Evolutionary conservation across 2,113 vertebrate species (phyloP).

Genomic region (Protobothrops flavoviridis): DNA sequence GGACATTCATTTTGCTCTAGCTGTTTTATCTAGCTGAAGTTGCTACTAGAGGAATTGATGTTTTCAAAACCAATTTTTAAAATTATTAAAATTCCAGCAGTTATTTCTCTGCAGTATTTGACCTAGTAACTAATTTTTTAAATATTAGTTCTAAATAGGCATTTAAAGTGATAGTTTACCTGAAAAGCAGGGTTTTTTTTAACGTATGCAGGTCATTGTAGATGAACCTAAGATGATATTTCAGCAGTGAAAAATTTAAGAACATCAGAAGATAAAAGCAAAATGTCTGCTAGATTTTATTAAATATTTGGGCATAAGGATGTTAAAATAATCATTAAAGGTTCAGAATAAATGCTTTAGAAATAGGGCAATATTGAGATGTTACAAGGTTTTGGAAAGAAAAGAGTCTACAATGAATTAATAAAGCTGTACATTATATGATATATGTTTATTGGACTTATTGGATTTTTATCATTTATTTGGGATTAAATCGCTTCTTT

Average conservation of each 20-base stretch:
- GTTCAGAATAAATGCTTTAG: not conserved
- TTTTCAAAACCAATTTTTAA: not conserved
- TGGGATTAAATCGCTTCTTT: not conserved
- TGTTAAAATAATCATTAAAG: not conserved
- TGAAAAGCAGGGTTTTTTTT: not conserved
- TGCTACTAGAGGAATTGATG: not conserved
- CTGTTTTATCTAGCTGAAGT: not conserved
- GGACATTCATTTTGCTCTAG: not conserved
- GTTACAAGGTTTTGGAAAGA: not conserved
- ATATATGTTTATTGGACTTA: not conserved
- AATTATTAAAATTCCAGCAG: not conserved
- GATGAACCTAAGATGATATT: not conserved
- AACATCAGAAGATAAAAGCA: not conserved
- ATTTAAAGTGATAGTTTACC: not conserved
- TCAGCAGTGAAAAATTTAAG: not conserved
- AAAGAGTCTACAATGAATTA: not conserved
- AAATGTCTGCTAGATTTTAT: not conserved
- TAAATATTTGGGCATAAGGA: not conserved
- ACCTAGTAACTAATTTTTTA: not conserved
- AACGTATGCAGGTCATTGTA: not conserved
- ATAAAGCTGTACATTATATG: not conserved
- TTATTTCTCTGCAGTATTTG: not conserved
- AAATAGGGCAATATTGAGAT: not conserved
- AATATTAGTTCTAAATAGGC: not conserved
- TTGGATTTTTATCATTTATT: not conserved